Percentiles rank a stretch among this genome's conserved stretches.
These are phyloP conservation scores for Centruroides sculpturatus DNA, from an alignment of 1,140 invertebrate genomes.

Conservation along the genomic window DNA sequence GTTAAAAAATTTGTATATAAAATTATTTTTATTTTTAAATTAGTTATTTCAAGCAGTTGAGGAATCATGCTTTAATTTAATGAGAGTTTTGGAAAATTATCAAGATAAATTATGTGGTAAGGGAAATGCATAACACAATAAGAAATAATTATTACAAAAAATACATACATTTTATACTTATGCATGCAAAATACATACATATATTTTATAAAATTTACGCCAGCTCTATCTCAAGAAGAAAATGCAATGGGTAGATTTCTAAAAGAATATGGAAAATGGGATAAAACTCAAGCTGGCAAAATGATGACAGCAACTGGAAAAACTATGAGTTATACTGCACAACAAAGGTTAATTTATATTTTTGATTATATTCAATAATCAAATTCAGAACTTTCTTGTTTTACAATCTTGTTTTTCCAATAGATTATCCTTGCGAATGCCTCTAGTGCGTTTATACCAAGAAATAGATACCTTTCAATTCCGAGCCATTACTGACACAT, in stretches of 20 bases:
- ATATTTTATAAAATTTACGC: slow-evolving; percentile 6
- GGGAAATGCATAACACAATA: neutral
- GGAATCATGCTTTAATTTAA: slow-evolving; percentile 72
- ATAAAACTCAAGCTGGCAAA: slow-evolving; percentile 72
- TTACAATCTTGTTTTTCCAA: neutral
- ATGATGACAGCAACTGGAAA: slow-evolving; percentile 90
- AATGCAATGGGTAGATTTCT: slow-evolving; percentile 87
- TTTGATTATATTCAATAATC: neutral
- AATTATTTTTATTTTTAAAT: slow-evolving; percentile 2
- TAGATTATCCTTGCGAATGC: slow-evolving; percentile 64
- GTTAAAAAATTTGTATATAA: neutral
- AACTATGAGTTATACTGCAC: slow-evolving; percentile 84
- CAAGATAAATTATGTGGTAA: slow-evolving; percentile 77
- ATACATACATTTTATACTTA: neutral
- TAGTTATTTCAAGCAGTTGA: slow-evolving; percentile 84
- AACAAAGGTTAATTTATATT: slow-evolving; percentile 44
- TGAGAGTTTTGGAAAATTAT: slow-evolving; percentile 83
- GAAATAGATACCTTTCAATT: slow-evolving; percentile 94
- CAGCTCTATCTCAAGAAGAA: slow-evolving; percentile 82
- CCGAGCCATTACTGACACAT: slow-evolving; percentile 84
- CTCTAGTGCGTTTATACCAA: slow-evolving; percentile 76
- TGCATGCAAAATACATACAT: neutral
- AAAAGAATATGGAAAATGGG: slow-evolving; percentile 81
- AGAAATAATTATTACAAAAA: neutral
- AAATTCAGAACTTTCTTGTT: too few relatives aligned